phyloP scores from a whole-genome alignment of 2,888 invertebrate species.

The Drosophila paracracens region DNA sequence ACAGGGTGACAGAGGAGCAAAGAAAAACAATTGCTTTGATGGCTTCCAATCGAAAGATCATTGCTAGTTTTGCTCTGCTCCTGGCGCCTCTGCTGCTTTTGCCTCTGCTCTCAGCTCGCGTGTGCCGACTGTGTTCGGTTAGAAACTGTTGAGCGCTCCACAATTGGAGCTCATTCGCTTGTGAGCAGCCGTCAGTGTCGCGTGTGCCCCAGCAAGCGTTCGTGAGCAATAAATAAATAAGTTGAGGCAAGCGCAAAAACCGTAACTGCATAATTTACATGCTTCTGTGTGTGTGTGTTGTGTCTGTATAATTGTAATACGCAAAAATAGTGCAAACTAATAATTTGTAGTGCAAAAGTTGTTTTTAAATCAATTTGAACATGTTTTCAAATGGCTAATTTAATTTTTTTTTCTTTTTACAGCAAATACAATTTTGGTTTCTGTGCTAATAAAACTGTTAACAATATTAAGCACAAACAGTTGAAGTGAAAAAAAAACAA shows the following conservation, averaged over 20 bases:
- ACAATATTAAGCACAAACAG: conserved; percentile 38
- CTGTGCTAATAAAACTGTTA: conserved; percentile 52
- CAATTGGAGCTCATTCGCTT: conserved; percentile 71
- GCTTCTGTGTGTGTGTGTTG: conserved; percentile 24
- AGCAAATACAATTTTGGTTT: conserved; percentile 43
- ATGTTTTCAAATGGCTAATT: conserved; percentile 17
- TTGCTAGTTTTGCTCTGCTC: conserved; percentile 3
- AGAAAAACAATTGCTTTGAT: not conserved
- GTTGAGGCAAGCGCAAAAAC: conserved; percentile 48
- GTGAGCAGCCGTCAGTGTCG: conserved; percentile 81
- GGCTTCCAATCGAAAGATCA: not conserved
- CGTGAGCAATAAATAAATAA: conserved; percentile 42
- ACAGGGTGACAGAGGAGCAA: not conserved
- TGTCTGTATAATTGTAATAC: conserved; percentile 17
- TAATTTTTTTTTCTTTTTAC: conserved; percentile 25
- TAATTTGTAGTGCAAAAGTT: conserved; percentile 27
- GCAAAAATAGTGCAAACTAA: conserved; percentile 52
- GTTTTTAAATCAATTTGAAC: conserved; percentile 30
- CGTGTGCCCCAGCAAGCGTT: conserved; percentile 68
- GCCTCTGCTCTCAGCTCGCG: conserved; percentile 8
- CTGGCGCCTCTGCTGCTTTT: conserved; percentile 5
- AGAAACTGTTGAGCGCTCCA: conserved; percentile 34
- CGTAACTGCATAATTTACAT: conserved; percentile 11
- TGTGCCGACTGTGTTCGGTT: conserved; percentile 32
- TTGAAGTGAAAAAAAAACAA: conserved; percentile 38